A percentile compares a stretch with the other conserved stretches of the same genome.
These are phyloP conservation scores for Anagrus nilaparvatae DNA, from an alignment of 1,140 invertebrate genomes.

Conservation along the genomic window DNA sequence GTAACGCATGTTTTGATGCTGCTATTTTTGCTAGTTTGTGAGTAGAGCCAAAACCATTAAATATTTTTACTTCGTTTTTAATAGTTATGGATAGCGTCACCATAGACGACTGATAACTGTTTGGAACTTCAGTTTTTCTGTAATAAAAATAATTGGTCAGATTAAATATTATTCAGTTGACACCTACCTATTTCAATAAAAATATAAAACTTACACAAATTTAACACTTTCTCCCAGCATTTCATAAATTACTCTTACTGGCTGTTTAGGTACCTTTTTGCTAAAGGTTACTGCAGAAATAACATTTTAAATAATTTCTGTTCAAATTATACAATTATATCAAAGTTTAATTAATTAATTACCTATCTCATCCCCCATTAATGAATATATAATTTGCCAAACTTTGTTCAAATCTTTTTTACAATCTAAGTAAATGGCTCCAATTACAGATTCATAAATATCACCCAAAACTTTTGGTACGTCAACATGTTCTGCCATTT, in stretches of 20 bases:
- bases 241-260: conserved; percentile 77
- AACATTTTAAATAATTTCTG: background rate
- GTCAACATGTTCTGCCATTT: conserved; percentile 64
- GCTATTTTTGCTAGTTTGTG: conserved; percentile 59
- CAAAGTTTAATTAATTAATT: conserved; percentile 15
- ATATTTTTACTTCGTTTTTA: conserved; percentile 43
- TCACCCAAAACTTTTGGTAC: conserved; percentile 94
- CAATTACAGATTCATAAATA: conserved; percentile 85
- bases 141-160: conserved; percentile 29
- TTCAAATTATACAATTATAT: too few relatives aligned
- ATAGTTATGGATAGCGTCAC: conserved; percentile 51
- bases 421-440: conserved; percentile 86
- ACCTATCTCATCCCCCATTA: conserved; percentile 65
- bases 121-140: conserved; percentile 29
- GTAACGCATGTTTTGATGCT: conserved; percentile 64
- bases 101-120: conserved; percentile 42
- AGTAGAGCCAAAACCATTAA: conserved; percentile 60
- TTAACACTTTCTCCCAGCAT: conserved; percentile 45
- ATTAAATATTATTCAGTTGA: conserved; percentile 31
- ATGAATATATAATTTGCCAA: conserved; percentile 71
- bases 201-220: conserved; percentile 46
- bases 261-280: conserved; percentile 77
- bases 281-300: conserved; percentile 59
- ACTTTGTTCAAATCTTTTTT: conserved; percentile 64
- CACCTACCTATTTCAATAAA: background rate